A percentile compares a stretch with the other conserved stretches of the same genome.
phyloP scores from a whole-genome alignment of 1,140 invertebrate genomes.

The Drosophila equinoxialis region DNA sequence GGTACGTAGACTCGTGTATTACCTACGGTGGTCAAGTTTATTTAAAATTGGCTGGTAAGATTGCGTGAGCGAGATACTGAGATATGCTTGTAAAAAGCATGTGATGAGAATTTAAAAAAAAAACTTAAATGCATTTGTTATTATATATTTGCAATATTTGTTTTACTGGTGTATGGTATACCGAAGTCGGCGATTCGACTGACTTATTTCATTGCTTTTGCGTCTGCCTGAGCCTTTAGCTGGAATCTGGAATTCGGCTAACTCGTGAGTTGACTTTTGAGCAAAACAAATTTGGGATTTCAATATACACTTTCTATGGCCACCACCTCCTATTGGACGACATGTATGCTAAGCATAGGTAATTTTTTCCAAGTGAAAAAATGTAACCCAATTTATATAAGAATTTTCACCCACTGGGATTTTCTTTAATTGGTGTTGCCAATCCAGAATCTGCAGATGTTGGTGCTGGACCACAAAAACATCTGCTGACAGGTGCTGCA shows the following conservation, averaged over 20 bases:
- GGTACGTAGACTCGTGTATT: too few species aligned
- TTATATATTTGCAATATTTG: too few species aligned
- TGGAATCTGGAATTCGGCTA: constrained; percentile 38
- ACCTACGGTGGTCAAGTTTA: too few species aligned
- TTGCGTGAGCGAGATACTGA: too few species aligned
- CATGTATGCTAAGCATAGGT: constrained; percentile 31
- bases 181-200: too few species aligned
- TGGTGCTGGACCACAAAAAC: constrained; percentile 27
- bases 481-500: constrained; percentile 59
- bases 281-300: constrained; percentile 55
- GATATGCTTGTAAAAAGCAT: too few species aligned
- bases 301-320: constrained; percentile 68
- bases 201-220: too few species aligned
- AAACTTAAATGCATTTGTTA: too few species aligned
- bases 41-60: too few species aligned
- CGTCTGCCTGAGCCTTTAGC: background rate
- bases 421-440: constrained; percentile 46
- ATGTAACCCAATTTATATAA: constrained; percentile 59
- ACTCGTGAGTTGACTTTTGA: constrained; percentile 54
- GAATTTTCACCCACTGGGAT: constrained; percentile 33
- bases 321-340: constrained; percentile 21
- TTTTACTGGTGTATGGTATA: too few species aligned
- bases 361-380: constrained; percentile 58
- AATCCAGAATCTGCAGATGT: constrained; percentile 25
- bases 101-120: too few species aligned